Conservation (phyloP, 2,888 invertebrate species). For the Macaria notata region DNA sequence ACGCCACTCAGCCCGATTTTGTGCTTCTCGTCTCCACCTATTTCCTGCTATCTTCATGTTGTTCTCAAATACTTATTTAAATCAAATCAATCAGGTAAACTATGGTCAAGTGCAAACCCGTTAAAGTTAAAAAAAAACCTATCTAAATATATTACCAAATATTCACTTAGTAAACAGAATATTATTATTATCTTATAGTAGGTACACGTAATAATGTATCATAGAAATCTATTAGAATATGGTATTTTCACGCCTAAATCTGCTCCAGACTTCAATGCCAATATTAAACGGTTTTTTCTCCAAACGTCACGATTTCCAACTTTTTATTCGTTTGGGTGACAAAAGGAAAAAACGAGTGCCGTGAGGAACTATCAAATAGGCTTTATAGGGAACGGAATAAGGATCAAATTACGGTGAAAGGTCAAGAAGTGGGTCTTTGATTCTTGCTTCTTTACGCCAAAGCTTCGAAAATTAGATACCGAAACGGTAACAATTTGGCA, state of each 20-base stretch:
- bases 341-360: slow-evolving; percentile 60
- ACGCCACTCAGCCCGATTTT: no score
- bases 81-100: no score
- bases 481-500: slow-evolving; percentile 57
- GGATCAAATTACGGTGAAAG: slow-evolving; percentile 41
- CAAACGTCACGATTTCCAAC: slow-evolving; percentile 72
- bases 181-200: background rate
- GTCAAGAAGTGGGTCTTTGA: slow-evolving; percentile 66
- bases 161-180: background rate
- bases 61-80: no score
- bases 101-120: no score
- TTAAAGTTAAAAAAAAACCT: no score
- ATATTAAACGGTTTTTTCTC: slow-evolving; percentile 72
- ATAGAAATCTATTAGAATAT: slow-evolving; percentile 24
- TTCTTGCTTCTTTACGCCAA: slow-evolving; percentile 58
- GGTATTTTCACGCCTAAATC: slow-evolving; percentile 66
- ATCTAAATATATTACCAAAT: no score
- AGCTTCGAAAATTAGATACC: slow-evolving; percentile 59
- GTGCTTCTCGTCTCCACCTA: no score
- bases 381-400: slow-evolving; percentile 42
- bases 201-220: no score
- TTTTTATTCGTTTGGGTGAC: slow-evolving; percentile 74
- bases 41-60: no score
- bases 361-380: slow-evolving; percentile 31
- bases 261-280: slow-evolving; percentile 70